phyloP scores from a whole-genome alignment of 1,140 invertebrate genomes.

The Drosophila asahinai region DNA sequence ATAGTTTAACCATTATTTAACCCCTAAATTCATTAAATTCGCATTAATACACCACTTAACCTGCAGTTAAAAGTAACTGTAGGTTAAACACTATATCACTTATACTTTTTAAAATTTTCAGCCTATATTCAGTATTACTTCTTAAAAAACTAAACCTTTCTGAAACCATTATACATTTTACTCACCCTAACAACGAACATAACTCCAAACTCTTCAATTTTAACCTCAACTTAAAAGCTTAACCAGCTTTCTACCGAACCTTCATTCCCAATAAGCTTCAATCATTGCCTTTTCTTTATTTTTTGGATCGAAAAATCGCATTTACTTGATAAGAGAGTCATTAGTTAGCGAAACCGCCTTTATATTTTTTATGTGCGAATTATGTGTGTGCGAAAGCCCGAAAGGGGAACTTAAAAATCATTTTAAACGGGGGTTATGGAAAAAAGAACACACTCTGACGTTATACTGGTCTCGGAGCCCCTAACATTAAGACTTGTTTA shows the following conservation, averaged over 20 bases:
- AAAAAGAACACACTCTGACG: slow-evolving; percentile 47
- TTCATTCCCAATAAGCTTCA: neutral
- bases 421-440: slow-evolving; percentile 28
- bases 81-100: neutral
- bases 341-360: slow-evolving; percentile 4
- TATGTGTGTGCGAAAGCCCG: slow-evolving; percentile 34
- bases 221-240: neutral
- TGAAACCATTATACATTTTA: neutral
- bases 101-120: neutral
- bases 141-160: neutral
- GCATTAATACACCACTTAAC: neutral
- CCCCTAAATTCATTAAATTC: neutral
- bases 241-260: neutral
- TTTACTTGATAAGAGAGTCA: slow-evolving; percentile 21
- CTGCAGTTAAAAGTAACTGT: neutral
- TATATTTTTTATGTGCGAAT: slow-evolving; percentile 34
- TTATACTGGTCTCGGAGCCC: slow-evolving; percentile 57
- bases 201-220: neutral
- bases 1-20: neutral
- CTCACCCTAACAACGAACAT: neutral
- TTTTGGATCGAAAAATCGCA: slow-evolving; percentile 23
- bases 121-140: neutral
- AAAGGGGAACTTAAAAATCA: slow-evolving; percentile 23
- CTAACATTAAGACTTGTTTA: slow-evolving; percentile 17
- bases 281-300: slow-evolving; percentile 23